Base-by-base conservation (phyloP, 2,888 invertebrate genomes). In the Cataglyphis livida region DNA sequence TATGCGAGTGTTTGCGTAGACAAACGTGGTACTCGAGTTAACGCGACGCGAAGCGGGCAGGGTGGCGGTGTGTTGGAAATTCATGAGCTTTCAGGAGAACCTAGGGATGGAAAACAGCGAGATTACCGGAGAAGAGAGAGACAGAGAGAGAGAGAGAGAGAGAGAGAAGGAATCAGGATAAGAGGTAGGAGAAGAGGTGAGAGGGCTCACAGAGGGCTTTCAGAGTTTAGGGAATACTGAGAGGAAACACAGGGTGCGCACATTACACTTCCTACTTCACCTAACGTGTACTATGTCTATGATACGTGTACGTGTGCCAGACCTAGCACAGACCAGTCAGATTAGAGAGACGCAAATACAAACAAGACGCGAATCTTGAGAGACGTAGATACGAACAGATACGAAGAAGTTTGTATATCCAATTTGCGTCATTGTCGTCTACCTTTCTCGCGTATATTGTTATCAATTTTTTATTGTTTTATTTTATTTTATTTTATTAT, bases 1-100 rank as follows among this genome's bases (percentile, higher is more conserved):
- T 79, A 79, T 79, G 78, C 70, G 35, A 79, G 70, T 68, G 78
- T 79, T 78, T 79, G 78, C 59, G 78, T 79, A 79, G 78, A 79
- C 78, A 79, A 79, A 68, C 70, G 78, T 79, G 78, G 59, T 79
- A 70, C 59, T 79, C 70, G 70, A 70, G 78, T 79, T 79, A 79
- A 79, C 70, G 78, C 70, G 70, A 79, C 59, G 70, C 70, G 59
- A 79, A 79, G 68, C 59, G 70, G 21, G 35, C 59, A 70, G 78
- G 44, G 44, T 48, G 35, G 78, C n/a, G 35, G 78, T 79, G 78
- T 79, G 78, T 79, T 70, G 59, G 70, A 79, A 79, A 79, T 79
- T 79, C 68, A 70, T 73, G 65, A 71, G 51, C 44, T 75, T 68
- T 68, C 68, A 54, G 75, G 66, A 62, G 74, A 74, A 68, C n/a